These are phyloP conservation scores for Nemopilema nomurai DNA, from an alignment of 30 jellyfish, hydroid and myxozoan species.

Conservation along the genomic window DNA sequence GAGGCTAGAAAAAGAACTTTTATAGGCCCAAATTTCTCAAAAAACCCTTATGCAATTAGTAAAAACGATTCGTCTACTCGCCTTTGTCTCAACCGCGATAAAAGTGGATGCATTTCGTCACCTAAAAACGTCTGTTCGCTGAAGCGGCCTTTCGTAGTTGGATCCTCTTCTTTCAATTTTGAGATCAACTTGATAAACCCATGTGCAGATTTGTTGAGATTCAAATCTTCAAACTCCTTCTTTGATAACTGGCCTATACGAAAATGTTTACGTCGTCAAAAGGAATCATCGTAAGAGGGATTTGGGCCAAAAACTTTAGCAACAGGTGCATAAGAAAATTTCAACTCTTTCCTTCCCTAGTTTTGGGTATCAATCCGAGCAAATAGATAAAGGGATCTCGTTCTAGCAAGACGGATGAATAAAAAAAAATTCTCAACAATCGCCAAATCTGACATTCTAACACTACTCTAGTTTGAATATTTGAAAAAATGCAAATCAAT, in stretches of 20 bases:
- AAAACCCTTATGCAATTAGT: too few relatives aligned
- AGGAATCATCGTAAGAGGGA: neutral
- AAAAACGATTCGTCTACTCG: neutral
- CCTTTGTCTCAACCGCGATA: conserved; percentile 38
- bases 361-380: too few relatives aligned
- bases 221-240: conserved; percentile 20
- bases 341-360: too few relatives aligned
- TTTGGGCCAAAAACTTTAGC: neutral
- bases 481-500: too few relatives aligned
- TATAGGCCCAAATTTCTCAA: neutral
- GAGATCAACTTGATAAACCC: neutral
- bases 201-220: conserved; percentile 7
- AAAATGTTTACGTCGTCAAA: neutral
- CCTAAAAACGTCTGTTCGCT: conserved; percentile 48
- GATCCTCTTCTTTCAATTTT: conserved; percentile 40
- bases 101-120: conserved; percentile 21
- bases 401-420: too few relatives aligned
- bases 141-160: conserved; percentile 50
- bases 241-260: conserved; percentile 6
- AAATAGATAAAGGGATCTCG: too few relatives aligned
- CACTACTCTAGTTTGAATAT: too few relatives aligned
- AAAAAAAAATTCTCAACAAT: too few relatives aligned
- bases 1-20: neutral
- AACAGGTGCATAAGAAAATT: too few relatives aligned
- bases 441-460: too few relatives aligned